Percentiles rank a stretch among this genome's conserved stretches.
These are phyloP conservation scores for Tichodroma muraria DNA, from an alignment of 2,113 vertebrate genomes.

Conservation along the genomic window DNA sequence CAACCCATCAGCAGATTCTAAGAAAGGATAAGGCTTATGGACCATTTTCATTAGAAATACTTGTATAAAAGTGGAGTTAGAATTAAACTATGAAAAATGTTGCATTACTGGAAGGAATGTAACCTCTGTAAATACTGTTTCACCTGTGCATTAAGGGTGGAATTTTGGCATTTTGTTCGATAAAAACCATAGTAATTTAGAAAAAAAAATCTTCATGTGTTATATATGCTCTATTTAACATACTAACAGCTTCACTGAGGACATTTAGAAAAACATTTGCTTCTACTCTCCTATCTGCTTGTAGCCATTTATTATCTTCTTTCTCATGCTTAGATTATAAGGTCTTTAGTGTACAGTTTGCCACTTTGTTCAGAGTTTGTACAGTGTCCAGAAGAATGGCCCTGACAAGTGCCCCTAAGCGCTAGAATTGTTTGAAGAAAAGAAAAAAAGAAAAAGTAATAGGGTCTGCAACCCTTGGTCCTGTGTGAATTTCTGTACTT, in stretches of 20 bases:
- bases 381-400: background rate
- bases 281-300: background rate
- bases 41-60: background rate
- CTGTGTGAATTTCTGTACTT: background rate
- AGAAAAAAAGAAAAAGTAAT: background rate
- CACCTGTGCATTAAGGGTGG: background rate
- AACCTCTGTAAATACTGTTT: background rate
- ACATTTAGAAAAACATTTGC: background rate
- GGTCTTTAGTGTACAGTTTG: background rate
- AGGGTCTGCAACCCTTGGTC: background rate
- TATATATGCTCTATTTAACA: background rate
- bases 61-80: background rate
- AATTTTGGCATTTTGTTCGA: background rate
- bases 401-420: background rate
- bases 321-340: background rate
- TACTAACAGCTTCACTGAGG: background rate
- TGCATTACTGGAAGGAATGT: background rate
- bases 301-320: background rate
- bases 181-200: background rate
- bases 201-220: background rate
- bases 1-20: background rate
- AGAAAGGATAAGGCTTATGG: background rate
- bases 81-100: background rate
- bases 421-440: background rate
- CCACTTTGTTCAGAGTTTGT: constrained; percentile 15